Evolutionary conservation across 2,797 vertebrate genomes (phyloP).

Genomic region (Acanthornis magna): DNA sequence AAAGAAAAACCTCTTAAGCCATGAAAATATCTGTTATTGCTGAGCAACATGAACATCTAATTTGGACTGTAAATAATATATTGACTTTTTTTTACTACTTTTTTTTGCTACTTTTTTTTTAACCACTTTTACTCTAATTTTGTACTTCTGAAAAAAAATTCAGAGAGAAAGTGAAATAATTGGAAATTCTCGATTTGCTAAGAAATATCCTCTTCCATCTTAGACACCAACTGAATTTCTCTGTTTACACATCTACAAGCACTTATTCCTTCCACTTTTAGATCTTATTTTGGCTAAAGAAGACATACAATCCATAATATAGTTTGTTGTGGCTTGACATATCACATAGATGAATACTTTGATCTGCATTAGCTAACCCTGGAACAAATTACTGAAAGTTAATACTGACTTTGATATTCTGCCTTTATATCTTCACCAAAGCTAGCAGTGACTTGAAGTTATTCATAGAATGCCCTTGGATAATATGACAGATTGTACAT

Average conservation of each 20-base stretch:
- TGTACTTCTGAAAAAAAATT: not conserved
- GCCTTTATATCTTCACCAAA: slow-evolving; percentile 57
- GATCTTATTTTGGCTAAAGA: not conserved
- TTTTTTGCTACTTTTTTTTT: not conserved
- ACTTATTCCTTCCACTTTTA: slow-evolving; percentile 15
- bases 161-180: not conserved
- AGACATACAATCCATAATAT: not conserved
- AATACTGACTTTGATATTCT: slow-evolving; percentile 66
- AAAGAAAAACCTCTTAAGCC: not conserved
- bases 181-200: not conserved
- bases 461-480: slow-evolving; percentile 66
- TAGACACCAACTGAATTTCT: not conserved
- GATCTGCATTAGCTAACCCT: slow-evolving; percentile 61
- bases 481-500: slow-evolving; percentile 57
- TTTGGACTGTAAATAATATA: not conserved
- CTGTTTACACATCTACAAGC: slow-evolving; percentile 14
- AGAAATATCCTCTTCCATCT: not conserved
- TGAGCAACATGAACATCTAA: not conserved
- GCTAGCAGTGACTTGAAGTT: slow-evolving; percentile 41
- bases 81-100: not conserved
- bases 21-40: not conserved
- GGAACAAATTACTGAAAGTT: slow-evolving; percentile 63
- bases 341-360: slow-evolving; percentile 63
- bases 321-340: slow-evolving; percentile 52
- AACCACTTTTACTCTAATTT: not conserved